Evolutionary conservation across 2,113 vertebrate species (phyloP).

Genomic region (Nasalis larvatus): DNA sequence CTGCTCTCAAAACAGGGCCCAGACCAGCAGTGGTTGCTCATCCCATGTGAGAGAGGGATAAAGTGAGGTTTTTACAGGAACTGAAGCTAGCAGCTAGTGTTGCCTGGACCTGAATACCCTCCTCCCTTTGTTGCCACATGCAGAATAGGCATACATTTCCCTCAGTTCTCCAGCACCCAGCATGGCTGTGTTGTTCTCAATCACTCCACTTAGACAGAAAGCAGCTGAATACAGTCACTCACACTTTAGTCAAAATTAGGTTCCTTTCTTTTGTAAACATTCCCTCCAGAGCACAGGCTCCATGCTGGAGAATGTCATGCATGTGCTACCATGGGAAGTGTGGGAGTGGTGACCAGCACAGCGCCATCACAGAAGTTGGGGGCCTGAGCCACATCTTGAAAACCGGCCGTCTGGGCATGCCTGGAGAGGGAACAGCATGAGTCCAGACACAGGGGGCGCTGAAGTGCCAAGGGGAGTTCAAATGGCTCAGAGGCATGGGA

Average conservation of each 20-base stretch:
- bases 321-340: not conserved
- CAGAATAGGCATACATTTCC: not conserved
- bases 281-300: not conserved
- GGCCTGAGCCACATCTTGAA: not conserved
- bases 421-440: not conserved
- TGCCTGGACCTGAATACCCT: not conserved
- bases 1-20: not conserved
- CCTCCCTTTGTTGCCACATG: too few relatives aligned
- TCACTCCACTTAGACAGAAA: not conserved
- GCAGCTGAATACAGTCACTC: not conserved
- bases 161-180: not conserved
- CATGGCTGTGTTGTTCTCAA: not conserved
- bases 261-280: not conserved
- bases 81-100: not conserved
- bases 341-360: not conserved
- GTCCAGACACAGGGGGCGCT: not conserved
- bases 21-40: not conserved
- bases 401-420: not conserved
- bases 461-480: too few relatives aligned
- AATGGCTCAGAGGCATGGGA: not conserved
- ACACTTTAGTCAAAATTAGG: slow-evolving; percentile 42
- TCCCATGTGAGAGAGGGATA: not conserved
- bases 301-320: not conserved
- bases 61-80: not conserved
- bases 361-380: not conserved